Conservation (phyloP, 2,113 vertebrate species). For the Cyanoliseus patagonus region DNA sequence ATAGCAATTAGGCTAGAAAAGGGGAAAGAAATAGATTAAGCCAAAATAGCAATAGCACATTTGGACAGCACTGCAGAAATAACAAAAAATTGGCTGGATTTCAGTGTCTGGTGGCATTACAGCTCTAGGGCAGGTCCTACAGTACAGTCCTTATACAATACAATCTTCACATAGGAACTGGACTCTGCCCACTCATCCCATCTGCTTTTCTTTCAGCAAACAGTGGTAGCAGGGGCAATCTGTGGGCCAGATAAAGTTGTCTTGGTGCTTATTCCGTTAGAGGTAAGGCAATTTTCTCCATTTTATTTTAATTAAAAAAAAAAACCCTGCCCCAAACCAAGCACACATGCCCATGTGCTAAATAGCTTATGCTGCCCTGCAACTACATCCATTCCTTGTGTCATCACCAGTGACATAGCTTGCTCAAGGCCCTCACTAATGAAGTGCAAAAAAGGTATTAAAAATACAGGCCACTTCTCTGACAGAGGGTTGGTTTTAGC, state of each 20-base stretch:
- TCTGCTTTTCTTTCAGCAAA: neutral
- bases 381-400: neutral
- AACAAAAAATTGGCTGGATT: neutral
- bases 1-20: neutral
- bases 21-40: neutral
- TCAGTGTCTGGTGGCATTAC: neutral
- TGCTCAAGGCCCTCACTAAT: neutral
- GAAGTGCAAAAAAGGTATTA: slow-evolving; percentile 2
- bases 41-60: neutral
- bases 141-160: neutral
- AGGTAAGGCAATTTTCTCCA: neutral
- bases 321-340: neutral
- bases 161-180: neutral
- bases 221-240: neutral
- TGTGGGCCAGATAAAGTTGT: neutral
- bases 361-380: neutral
- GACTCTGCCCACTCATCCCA: neutral
- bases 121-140: slow-evolving; percentile 1
- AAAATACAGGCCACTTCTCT: neutral
- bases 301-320: neutral
- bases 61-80: neutral
- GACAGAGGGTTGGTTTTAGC: neutral
- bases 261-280: neutral
- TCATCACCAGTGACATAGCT: neutral
- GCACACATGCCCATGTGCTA: neutral